Percentiles rank a stretch among this genome's conserved stretches.
Conservation (phyloP, 37 sponge, comb jelly and placozoan species). For the Axinella damicornis region DNA sequence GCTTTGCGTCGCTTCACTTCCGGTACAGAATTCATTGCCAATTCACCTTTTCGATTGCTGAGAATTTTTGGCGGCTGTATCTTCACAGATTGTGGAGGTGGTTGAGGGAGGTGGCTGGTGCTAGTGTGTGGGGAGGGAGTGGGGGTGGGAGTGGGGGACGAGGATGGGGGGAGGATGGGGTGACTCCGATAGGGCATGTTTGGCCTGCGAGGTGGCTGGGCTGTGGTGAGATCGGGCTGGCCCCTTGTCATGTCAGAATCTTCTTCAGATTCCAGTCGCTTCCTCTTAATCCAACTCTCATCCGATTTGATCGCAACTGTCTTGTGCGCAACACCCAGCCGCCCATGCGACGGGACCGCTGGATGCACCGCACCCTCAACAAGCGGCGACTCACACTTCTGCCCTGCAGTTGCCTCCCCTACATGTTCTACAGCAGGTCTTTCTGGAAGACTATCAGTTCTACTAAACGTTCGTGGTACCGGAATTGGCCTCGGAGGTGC, state of each 20-base stretch:
- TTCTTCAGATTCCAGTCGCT: background rate
- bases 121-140: background rate
- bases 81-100: too few relatives aligned
- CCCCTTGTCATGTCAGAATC: background rate
- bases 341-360: too few relatives aligned
- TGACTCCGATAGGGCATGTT: conserved; percentile 40
- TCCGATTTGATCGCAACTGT: conserved; percentile 11
- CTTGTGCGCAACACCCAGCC: conserved; percentile 4
- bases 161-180: conserved; percentile 7
- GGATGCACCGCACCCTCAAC: too few relatives aligned
- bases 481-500: too few relatives aligned
- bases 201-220: background rate
- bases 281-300: conserved; percentile 42
- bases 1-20: background rate
- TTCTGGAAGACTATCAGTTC: too few relatives aligned
- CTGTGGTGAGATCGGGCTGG: too few relatives aligned
- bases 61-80: background rate
- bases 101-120: background rate
- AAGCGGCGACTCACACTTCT: too few relatives aligned
- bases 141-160: background rate
- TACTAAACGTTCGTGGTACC: too few relatives aligned
- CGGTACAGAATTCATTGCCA: too few relatives aligned
- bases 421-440: too few relatives aligned
- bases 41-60: background rate
- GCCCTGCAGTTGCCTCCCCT: too few relatives aligned